These are phyloP conservation scores for Glaucomys volans DNA, from an alignment of 2,113 vertebrate genomes.

Conservation along the genomic window DNA sequence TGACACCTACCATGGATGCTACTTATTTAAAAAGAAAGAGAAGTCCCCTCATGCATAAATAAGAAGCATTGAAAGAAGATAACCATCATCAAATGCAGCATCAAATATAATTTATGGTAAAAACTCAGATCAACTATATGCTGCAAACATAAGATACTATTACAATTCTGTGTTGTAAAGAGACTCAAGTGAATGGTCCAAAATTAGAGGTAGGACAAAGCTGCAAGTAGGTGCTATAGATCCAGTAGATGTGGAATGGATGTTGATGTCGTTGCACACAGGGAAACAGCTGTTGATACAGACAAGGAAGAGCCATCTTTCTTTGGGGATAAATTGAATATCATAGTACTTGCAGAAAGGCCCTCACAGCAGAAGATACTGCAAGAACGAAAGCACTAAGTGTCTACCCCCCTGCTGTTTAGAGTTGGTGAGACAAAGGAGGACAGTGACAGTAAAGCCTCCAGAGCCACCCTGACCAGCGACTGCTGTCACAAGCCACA, in stretches of 20 bases:
- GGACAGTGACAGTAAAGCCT: neutral
- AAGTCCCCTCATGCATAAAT: neutral
- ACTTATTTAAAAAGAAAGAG: neutral
- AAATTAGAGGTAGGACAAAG: neutral
- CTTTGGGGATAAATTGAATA: neutral
- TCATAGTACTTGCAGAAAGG: neutral
- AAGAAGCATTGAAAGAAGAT: neutral
- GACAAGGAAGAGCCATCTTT: neutral
- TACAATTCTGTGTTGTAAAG: neutral
- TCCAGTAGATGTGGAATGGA: neutral
- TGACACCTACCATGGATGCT: neutral
- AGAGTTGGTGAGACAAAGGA: neutral
- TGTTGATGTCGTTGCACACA: rapidly evolving
- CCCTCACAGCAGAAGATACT: neutral
- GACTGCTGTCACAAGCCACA: neutral
- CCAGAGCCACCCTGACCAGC: neutral
- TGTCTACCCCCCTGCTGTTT: neutral
- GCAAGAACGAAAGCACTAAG: rapidly evolving
- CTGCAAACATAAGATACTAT: neutral
- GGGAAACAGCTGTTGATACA: neutral
- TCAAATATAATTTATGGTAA: neutral
- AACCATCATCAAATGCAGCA: neutral
- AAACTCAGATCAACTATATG: neutral
- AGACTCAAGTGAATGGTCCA: neutral
- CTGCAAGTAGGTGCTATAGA: rapidly evolving